Base-by-base conservation (phyloP, 2,888 invertebrate genomes). In the Tanypteryx hageni region DNA sequence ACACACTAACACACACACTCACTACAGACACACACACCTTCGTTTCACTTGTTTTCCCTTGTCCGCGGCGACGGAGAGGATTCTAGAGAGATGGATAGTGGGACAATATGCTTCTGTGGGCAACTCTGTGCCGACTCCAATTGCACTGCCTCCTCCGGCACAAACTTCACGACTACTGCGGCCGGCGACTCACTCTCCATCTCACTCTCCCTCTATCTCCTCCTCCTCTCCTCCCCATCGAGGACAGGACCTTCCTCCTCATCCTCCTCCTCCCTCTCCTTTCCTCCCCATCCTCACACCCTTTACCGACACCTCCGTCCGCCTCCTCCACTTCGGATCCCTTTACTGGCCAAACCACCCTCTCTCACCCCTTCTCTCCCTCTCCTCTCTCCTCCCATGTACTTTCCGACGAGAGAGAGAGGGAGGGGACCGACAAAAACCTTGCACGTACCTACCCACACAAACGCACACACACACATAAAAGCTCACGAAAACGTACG, bases 171-270 rank as follows among this genome's bases (percentile, higher is more conserved):
- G 76, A 76, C 76, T 76, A 76, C 76, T 68, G 68, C 68, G 68
- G 68, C 68, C 68, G 68, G 18, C 68, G 68, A 68, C 68, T 68
- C 68, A 10, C 68, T 18, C 18, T 22, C 22, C 22, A 13, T 27
- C 27, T 76, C 44, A 22, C 13, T 27, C 27, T 27, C 22, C 22
- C 76, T 27, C 68, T 22, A 22, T 8, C 68, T 22, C 27, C 76
- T 76, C 76, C 27, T 76, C n/a, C 22, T 27, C 76, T 76, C 76
- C 22, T 22, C 22, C 76, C 68, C 76, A 76, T 22, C 76, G 76
- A 76, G 76, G 76, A 27, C 76, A 76, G 76, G 76, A 76, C 76
- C 76, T 76, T 76, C 76, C 76, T 76, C 76, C 22, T 68, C 68
- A 22, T 68, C 68, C 68, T 22, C 22, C 18, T 22, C 68, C 68